Percentiles rank a stretch among this genome's conserved stretches.
These are phyloP conservation scores for Petrocephalus zakoni DNA, from an alignment of 2,113 vertebrate species.

Conservation along the genomic window DNA sequence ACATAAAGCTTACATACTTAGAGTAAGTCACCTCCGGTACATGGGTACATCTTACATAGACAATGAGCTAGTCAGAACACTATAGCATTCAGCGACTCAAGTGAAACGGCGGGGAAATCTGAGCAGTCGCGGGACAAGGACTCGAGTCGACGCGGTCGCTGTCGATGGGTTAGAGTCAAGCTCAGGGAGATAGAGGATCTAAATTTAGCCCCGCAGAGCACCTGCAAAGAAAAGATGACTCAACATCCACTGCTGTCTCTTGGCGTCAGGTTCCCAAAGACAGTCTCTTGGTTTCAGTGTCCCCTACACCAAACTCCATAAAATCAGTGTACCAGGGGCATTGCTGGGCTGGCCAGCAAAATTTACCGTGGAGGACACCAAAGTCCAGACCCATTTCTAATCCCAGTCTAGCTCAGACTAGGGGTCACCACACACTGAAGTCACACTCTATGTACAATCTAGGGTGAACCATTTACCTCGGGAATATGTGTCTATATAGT, in stretches of 20 bases:
- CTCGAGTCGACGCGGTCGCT: not conserved
- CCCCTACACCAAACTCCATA: not conserved
- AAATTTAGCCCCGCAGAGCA: slow-evolving; percentile 32
- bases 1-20: not conserved
- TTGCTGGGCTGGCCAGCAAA: not conserved
- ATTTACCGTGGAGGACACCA: not conserved
- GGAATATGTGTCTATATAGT: not conserved
- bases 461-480: not conserved
- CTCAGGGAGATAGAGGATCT: slow-evolving; percentile 23
- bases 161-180: slow-evolving; percentile 5
- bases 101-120: not conserved
- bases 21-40: not conserved
- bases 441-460: not conserved
- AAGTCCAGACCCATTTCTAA: not conserved
- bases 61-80: not conserved
- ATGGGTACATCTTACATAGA: not conserved
- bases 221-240: slow-evolving; percentile 42
- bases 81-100: not conserved
- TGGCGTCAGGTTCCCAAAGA: slow-evolving; percentile 8
- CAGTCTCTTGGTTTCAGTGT: not conserved
- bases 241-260: slow-evolving; percentile 30
- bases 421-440: not conserved
- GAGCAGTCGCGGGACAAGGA: not conserved
- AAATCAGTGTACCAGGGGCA: not conserved
- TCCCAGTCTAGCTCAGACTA: not conserved